Evolutionary conservation across 1,140 invertebrate genomes (phyloP).

Genomic region (Bathynomus jamesi): DNA sequence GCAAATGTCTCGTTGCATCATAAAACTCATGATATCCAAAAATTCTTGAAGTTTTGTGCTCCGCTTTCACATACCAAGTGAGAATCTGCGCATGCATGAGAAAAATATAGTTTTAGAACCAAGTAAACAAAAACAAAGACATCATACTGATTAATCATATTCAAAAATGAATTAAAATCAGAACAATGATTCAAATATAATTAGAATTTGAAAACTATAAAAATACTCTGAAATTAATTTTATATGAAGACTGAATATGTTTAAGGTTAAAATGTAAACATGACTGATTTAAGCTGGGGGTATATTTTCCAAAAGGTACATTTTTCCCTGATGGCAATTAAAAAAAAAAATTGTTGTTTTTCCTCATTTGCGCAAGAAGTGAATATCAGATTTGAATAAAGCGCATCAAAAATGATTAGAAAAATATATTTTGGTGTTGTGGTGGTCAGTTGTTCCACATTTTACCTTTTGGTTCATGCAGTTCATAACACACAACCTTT

Average conservation of each 20-base stretch:
- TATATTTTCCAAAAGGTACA: no score
- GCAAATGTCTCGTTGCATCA: slow-evolving; percentile 20
- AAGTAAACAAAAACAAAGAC: not conserved
- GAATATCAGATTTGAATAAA: no score
- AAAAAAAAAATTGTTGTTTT: no score
- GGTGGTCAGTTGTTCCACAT: no score
- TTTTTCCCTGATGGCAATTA: no score
- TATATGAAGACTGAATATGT: not conserved
- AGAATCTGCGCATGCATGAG: slow-evolving; percentile 10
- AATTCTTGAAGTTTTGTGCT: slow-evolving; percentile 24
- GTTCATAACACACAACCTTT: no score
- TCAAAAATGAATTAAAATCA: not conserved
- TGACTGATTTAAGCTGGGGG: no score
- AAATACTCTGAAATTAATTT: not conserved
- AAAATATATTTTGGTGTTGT: no score
- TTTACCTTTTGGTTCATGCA: no score
- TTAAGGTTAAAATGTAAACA: not conserved
- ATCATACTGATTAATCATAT: not conserved
- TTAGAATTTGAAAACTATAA: not conserved
- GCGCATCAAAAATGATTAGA: no score
- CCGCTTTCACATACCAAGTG: slow-evolving; percentile 25
- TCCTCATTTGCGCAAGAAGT: no score
- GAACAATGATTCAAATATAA: not conserved
- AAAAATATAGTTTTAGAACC: not conserved
- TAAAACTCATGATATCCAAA: slow-evolving; percentile 28